phyloP scores from a whole-genome alignment of 1,140 invertebrate genomes.

The Neotoxoptera formosana region DNA sequence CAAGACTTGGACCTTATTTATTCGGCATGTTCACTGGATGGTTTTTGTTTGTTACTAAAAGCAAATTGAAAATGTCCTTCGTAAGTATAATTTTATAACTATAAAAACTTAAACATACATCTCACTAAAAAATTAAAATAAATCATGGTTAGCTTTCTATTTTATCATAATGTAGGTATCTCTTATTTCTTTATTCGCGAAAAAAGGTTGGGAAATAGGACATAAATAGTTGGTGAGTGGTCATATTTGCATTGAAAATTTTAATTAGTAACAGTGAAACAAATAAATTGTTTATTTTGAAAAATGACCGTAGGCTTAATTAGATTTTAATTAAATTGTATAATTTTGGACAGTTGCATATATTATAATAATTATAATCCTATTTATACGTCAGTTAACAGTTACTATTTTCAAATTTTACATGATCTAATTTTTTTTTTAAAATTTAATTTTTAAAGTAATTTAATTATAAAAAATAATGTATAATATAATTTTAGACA shows the following conservation, averaged over 20 bases:
- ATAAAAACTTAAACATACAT: not conserved
- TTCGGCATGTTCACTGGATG: conserved; percentile 80
- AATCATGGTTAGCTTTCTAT: not conserved
- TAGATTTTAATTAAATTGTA: not conserved
- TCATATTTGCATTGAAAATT: not conserved
- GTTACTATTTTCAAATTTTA: not conserved
- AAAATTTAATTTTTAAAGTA: no score
- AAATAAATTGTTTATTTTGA: not conserved
- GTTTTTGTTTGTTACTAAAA: conserved; percentile 75
- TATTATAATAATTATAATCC: not conserved
- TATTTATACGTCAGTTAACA: not conserved
- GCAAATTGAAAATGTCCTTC: conserved; percentile 70
- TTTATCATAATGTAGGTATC: not conserved
- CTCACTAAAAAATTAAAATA: not conserved
- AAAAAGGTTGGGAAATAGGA: not conserved
- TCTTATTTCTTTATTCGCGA: not conserved
- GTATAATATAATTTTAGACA: not conserved
- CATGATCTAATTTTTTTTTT: not conserved
- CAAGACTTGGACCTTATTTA: conserved; percentile 80
- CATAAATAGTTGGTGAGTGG: not conserved
- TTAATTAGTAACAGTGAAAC: not conserved
- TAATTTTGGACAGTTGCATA: not conserved
- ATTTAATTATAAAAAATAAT: not conserved
- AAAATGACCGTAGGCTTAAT: not conserved
- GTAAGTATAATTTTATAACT: conserved; percentile 62